Evolutionary conservation across 2,797 vertebrate genomes (phyloP).

Genomic region (Schizopygopsis pylzovi): DNA sequence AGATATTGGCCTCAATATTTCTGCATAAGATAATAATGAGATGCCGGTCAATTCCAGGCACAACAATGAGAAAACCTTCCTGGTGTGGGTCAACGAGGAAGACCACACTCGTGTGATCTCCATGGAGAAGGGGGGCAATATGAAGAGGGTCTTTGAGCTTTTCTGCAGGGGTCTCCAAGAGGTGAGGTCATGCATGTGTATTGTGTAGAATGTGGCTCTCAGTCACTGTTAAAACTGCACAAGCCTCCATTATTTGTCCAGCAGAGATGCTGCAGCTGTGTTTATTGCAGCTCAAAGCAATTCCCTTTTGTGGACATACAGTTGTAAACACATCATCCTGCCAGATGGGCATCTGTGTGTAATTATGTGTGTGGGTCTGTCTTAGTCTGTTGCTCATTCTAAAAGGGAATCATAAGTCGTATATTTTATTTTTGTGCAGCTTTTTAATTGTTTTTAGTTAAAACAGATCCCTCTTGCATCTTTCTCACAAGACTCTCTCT

Average conservation of each 20-base stretch:
- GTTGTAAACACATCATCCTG: slow-evolving; percentile 32
- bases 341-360: slow-evolving; percentile 18
- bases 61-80: slow-evolving; percentile 96
- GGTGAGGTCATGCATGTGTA: slow-evolving; percentile 70
- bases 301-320: slow-evolving; percentile 38
- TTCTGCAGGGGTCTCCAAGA: slow-evolving; percentile 95
- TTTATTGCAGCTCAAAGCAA: slow-evolving; percentile 42
- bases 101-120: slow-evolving; percentile 97
- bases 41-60: slow-evolving; percentile 80
- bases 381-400: background rate
- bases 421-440: background rate
- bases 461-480: background rate
- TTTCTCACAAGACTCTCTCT: slow-evolving; percentile 1
- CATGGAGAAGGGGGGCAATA: slow-evolving; percentile 99
- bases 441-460: slow-evolving; percentile 3
- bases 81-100: slow-evolving; percentile 98
- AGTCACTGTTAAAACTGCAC: slow-evolving; percentile 34
- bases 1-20: background rate
- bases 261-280: slow-evolving; percentile 48
- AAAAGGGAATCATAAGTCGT: background rate
- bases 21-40: background rate
- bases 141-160: slow-evolving; percentile 96
- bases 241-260: slow-evolving; percentile 53
- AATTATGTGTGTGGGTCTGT: background rate
- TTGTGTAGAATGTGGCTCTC: slow-evolving; percentile 1